Percentiles rank a stretch among this genome's conserved stretches.
phyloP scores from a whole-genome alignment of 2,888 invertebrate species.

The Amphipyra tragopoginis region DNA sequence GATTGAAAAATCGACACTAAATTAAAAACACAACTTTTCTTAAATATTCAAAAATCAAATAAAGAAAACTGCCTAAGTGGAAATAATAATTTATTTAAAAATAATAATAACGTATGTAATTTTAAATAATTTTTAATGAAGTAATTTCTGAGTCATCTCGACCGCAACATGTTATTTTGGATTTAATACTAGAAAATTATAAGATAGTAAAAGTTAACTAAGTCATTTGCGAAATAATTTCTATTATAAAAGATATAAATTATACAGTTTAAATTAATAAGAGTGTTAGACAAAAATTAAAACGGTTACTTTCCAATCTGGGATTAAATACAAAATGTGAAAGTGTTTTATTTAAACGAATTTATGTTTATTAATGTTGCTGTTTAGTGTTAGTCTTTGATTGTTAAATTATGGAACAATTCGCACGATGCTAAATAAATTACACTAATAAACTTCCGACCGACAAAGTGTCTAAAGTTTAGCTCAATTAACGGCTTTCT shows the following conservation, averaged over 20 bases:
- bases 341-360: slow-evolving; percentile 37
- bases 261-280: slow-evolving; percentile 35
- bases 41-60: too few relatives aligned
- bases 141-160: too few relatives aligned
- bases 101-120: too few relatives aligned
- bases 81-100: too few relatives aligned
- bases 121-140: too few relatives aligned
- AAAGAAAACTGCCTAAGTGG: too few relatives aligned
- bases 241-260: slow-evolving; percentile 36
- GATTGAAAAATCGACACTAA: too few relatives aligned
- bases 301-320: slow-evolving; percentile 49
- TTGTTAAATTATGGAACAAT: slow-evolving; percentile 33
- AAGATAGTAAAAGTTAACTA: neutral
- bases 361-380: slow-evolving; percentile 43
- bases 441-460: neutral
- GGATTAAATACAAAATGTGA: slow-evolving; percentile 49
- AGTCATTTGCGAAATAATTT: slow-evolving; percentile 35
- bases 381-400: slow-evolving; percentile 19
- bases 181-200: too few relatives aligned
- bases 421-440: slow-evolving; percentile 3
- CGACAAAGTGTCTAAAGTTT: neutral
- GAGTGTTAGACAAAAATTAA: slow-evolving; percentile 29
- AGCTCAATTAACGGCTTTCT: too few relatives aligned
- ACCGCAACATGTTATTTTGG: too few relatives aligned
- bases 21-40: too few relatives aligned